Conservation (phyloP, 1,140 invertebrate genomes). For the Drosophila sechellia region DNA sequence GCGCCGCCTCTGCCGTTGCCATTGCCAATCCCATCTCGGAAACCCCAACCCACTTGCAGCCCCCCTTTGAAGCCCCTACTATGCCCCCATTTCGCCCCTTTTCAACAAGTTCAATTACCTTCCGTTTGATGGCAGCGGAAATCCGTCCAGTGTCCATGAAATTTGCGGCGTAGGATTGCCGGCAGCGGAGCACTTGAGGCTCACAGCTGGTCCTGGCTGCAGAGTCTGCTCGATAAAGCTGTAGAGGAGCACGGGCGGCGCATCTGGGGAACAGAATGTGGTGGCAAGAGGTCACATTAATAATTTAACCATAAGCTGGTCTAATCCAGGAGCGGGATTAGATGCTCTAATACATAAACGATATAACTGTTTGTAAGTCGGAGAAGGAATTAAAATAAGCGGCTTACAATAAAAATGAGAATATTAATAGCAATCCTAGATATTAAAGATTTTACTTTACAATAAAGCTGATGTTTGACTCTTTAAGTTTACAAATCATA, state of each 20-base stretch:
- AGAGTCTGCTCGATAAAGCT: constrained; percentile 93
- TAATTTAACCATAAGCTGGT: constrained; percentile 59
- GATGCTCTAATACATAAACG: constrained; percentile 9
- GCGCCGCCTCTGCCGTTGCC: constrained; percentile 45
- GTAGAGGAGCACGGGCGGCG: constrained; percentile 92
- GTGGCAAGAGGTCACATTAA: constrained; percentile 65
- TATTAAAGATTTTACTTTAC: background rate
- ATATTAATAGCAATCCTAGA: background rate
- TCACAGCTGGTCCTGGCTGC: constrained; percentile 93
- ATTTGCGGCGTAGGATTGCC: constrained; percentile 94
- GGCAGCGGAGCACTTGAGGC: constrained; percentile 93
- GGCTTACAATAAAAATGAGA: too few species aligned
- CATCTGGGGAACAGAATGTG: constrained; percentile 87
- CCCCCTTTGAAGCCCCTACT: background rate
- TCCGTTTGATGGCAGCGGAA: constrained; percentile 89
- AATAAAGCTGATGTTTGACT: background rate
- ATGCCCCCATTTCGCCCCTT: constrained; percentile 24
- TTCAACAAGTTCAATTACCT: constrained; percentile 87
- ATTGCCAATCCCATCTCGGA: constrained; percentile 49
- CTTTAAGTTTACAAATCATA: too few species aligned
- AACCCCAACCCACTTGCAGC: background rate
- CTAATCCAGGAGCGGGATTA: constrained; percentile 1
- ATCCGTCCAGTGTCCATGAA: constrained; percentile 92
- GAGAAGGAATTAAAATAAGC: too few species aligned
- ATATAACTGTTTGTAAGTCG: constrained; percentile 8